phyloP scores from a whole-genome alignment of 2,888 invertebrate species.

The Mactromeris polynyma region DNA sequence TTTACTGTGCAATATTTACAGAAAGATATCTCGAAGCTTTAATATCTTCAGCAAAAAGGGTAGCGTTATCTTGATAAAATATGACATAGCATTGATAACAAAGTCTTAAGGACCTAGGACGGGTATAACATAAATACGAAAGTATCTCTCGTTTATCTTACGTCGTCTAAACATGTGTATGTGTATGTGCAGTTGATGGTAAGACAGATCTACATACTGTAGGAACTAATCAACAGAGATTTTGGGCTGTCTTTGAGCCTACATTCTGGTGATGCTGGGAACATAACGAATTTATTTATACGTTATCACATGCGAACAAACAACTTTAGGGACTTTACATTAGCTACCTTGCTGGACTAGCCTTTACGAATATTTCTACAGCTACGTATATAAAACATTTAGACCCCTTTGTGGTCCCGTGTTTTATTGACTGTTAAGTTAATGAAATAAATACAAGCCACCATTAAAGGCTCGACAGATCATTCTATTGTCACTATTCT shows the following conservation, averaged over 20 bases:
- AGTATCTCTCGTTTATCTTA: conserved; percentile 30
- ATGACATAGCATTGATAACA: conserved; percentile 43
- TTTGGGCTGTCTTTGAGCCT: conserved; percentile 14
- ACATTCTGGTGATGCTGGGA: conserved; percentile 23
- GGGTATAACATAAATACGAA: conserved; percentile 30
- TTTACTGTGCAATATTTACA: conserved; percentile 33
- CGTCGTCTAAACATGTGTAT: conserved; percentile 41
- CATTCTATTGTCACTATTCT: not conserved
- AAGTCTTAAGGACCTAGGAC: conserved; percentile 21
- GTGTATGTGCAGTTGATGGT: not conserved
- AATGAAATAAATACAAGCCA: not conserved
- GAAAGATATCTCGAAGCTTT: conserved; percentile 16
- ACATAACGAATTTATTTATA: conserved; percentile 9
- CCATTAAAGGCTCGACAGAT: not conserved
- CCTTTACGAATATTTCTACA: conserved; percentile 10
- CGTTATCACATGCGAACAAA: conserved; percentile 32
- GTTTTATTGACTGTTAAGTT: conserved; percentile 2
- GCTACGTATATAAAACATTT: conserved; percentile 25
- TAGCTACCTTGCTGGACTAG: conserved; percentile 17
- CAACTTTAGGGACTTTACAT: conserved; percentile 28
- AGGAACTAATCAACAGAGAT: conserved; percentile 40
- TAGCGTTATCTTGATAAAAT: conserved; percentile 53
- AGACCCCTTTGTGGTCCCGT: not conserved
- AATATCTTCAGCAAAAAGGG: conserved; percentile 34
- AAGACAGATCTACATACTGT: conserved; percentile 27